These are phyloP conservation scores for Struthidea cinerea DNA, from an alignment of 2,113 vertebrate genomes.

Conservation along the genomic window DNA sequence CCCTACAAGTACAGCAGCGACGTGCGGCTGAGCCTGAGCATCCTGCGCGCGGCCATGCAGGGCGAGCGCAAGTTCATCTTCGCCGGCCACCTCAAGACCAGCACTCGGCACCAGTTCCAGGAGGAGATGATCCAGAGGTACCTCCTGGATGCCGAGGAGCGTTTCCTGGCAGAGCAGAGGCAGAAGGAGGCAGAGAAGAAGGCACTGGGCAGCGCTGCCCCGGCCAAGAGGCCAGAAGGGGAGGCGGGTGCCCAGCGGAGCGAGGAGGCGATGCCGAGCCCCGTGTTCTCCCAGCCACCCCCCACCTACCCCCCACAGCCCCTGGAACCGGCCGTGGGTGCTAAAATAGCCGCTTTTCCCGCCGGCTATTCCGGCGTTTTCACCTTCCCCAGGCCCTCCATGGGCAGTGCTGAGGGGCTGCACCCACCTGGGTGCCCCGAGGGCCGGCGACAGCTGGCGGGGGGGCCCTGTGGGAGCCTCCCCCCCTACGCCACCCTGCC, in stretches of 20 bases:
- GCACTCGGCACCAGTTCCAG: constrained; percentile 90
- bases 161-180: constrained; percentile 85
- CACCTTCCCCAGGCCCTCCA: constrained; percentile 82
- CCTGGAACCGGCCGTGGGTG: not conserved
- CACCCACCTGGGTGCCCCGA: constrained; percentile 77
- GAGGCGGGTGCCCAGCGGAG: constrained; percentile 11
- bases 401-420: constrained; percentile 41
- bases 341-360: constrained; percentile 58
- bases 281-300: constrained; percentile 56
- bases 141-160: constrained; percentile 86
- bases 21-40: constrained; percentile 87
- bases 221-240: constrained; percentile 51
- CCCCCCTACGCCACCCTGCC: constrained; percentile 90
- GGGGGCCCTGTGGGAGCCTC: constrained; percentile 75
- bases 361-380: constrained; percentile 79
- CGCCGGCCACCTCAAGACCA: constrained; percentile 85
- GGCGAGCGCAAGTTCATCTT: constrained; percentile 92
- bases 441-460: constrained; percentile 82
- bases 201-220: not conserved
- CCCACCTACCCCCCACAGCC: not conserved
- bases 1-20: constrained; percentile 86
- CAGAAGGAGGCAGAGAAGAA: constrained; percentile 84
- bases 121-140: constrained; percentile 98
- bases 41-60: constrained; percentile 88
- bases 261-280: constrained; percentile 50